A percentile compares a stretch with the other conserved stretches of the same genome.
Conservation (phyloP, 2,888 invertebrate genomes). For the Cancer borealis region DNA sequence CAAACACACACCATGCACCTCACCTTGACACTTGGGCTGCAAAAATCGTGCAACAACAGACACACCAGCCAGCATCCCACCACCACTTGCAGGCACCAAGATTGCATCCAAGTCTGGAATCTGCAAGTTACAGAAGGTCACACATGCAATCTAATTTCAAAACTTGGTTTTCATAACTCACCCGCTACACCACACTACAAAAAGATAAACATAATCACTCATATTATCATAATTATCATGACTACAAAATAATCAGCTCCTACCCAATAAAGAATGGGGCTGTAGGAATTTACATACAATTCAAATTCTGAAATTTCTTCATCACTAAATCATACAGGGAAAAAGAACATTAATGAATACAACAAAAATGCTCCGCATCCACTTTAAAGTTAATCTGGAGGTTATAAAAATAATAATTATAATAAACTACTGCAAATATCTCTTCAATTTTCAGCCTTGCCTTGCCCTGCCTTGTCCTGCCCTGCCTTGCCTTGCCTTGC, state of each 20-base stretch:
- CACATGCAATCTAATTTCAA: neutral
- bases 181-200: neutral
- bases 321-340: neutral
- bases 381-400: slow-evolving; percentile 70
- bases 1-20: slow-evolving; percentile 1
- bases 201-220: neutral
- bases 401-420: neutral
- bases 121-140: slow-evolving; percentile 76
- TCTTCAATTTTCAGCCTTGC: neutral
- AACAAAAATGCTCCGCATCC: neutral
- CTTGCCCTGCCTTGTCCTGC: no score
- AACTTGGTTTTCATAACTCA: neutral
- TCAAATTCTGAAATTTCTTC: neutral
- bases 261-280: neutral
- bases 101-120: slow-evolving; percentile 81
- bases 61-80: slow-evolving; percentile 81
- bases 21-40: slow-evolving; percentile 79
- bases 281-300: neutral
- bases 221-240: neutral
- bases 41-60: slow-evolving; percentile 80
- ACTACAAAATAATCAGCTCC: neutral
- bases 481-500: no score
- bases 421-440: neutral
- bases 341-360: neutral
- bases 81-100: slow-evolving; percentile 81